Conservation (phyloP, 1,140 invertebrate genomes). For the Araneus ventricosus region DNA sequence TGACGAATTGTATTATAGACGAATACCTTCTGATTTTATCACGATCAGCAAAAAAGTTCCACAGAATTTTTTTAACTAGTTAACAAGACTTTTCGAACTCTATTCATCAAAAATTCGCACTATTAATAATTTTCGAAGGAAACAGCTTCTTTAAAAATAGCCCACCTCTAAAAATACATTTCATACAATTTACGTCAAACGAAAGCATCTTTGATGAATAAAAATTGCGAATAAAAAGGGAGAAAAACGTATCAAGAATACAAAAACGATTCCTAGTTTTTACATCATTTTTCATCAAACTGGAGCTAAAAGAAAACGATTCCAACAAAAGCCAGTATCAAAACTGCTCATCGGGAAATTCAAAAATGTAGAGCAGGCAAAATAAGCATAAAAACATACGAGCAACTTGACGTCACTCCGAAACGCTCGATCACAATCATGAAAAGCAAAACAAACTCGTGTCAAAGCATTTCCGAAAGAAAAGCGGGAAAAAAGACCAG, state of each 20-base stretch:
- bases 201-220: background rate
- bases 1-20: no score
- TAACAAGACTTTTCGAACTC: no score
- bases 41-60: no score
- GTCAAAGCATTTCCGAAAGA: slow-evolving; percentile 6
- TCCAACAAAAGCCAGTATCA: background rate
- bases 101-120: no score
- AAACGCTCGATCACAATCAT: slow-evolving; percentile 10
- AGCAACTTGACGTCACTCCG: background rate
- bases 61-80: no score
- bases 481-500: background rate
- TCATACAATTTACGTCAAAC: background rate
- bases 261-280: background rate
- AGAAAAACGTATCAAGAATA: background rate
- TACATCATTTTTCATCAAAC: background rate
- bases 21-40: no score
- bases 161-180: no score
- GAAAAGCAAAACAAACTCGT: background rate
- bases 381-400: background rate
- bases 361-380: background rate
- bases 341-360: background rate
- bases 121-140: no score
- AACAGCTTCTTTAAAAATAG: no score
- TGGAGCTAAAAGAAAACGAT: background rate
- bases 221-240: no score